Evolutionary conservation across 2,888 invertebrate genomes (phyloP), one percentile per base, ranked within the genome.

Genomic region (Pachliopta kotzebuea): DNA sequence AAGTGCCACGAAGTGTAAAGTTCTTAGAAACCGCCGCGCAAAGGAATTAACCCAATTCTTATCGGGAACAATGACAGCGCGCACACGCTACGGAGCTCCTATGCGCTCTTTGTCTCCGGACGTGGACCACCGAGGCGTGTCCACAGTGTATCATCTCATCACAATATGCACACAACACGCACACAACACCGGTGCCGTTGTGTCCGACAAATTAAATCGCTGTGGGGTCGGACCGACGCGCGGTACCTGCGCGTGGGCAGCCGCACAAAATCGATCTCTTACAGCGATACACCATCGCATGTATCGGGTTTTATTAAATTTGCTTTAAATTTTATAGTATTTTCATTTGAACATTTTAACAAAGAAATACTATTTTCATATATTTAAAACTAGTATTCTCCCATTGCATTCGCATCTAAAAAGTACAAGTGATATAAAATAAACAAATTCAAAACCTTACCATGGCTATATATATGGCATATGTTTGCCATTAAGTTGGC

Each of bases 141-240:
- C 65, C 67, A 68, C 72, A 74, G 71, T 69, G 68, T 57, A 57
- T 63, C 59, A 65, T 66, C 67, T 66, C 69, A 68, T 68, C 67
- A 69, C 67, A 66, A 69, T 65, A 69, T 68, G 64, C 59, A 52
- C 37, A 24, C 56, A 42, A 52, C 62, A 68, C 69, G 64, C 56
- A 49, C 61, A 55, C 55, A 50, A 37, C 63, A 64, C 63, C 18
- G 63, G 60, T 69, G 65, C 66, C 60, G 56, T 58, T 59, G 52
- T 70, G 69, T 70, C 66, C 56, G 71, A 71, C 71, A 71, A 72
- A 73, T 74, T 71, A 72, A 71, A 72, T 70, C 71, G 68, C 67
- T 68, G 72, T 71, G 69, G 60, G 70, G 69, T 71, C 71, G 69
- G 67, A 63, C 66, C 60, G 68, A 42, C 8, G 55, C 45, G 54